phyloP scores from a whole-genome alignment of 2,113 vertebrate genomes.

The Entelurus aequoreus region DNA sequence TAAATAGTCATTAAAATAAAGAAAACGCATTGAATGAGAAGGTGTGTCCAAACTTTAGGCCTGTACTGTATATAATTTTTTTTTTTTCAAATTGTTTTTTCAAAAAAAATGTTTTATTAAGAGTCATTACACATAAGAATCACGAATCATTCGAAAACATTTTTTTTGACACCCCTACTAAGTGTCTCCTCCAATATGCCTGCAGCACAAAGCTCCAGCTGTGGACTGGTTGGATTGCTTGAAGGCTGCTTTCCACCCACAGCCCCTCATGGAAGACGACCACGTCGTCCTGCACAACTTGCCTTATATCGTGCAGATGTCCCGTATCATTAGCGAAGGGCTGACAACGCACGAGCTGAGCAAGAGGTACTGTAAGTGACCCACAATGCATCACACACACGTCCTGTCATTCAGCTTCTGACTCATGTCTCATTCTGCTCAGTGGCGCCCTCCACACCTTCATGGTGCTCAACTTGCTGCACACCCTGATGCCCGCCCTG shows the following conservation, averaged over 20 bases:
- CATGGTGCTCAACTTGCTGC: slow-evolving; percentile 72
- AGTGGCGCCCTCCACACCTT: slow-evolving; percentile 66
- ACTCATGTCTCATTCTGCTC: slow-evolving; percentile 14
- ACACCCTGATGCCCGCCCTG: slow-evolving; percentile 70
- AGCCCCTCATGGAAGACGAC: slow-evolving; percentile 73
- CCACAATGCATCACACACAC: background rate
- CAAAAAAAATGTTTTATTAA: too few relatives aligned
- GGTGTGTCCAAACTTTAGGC: too few relatives aligned
- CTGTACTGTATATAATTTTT: too few relatives aligned
- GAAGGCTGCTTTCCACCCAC: slow-evolving; percentile 74
- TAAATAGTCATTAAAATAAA: too few relatives aligned
- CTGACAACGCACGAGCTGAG: slow-evolving; percentile 38
- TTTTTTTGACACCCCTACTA: too few relatives aligned
- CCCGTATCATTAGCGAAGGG: slow-evolving; percentile 63
- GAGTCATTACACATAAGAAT: too few relatives aligned
- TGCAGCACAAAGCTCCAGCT: slow-evolving; percentile 78
- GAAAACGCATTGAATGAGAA: too few relatives aligned
- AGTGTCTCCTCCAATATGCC: slow-evolving; percentile 9
- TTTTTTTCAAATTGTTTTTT: too few relatives aligned
- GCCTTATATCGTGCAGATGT: slow-evolving; percentile 83
- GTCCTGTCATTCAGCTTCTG: background rate
- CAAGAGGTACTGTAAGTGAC: slow-evolving; percentile 46
- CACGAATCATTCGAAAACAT: too few relatives aligned
- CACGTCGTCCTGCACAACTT: slow-evolving; percentile 79
- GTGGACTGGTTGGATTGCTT: slow-evolving; percentile 86